Base-by-base conservation (phyloP, 2,888 invertebrate genomes). In the Nematopogon swammerdamellus region DNA sequence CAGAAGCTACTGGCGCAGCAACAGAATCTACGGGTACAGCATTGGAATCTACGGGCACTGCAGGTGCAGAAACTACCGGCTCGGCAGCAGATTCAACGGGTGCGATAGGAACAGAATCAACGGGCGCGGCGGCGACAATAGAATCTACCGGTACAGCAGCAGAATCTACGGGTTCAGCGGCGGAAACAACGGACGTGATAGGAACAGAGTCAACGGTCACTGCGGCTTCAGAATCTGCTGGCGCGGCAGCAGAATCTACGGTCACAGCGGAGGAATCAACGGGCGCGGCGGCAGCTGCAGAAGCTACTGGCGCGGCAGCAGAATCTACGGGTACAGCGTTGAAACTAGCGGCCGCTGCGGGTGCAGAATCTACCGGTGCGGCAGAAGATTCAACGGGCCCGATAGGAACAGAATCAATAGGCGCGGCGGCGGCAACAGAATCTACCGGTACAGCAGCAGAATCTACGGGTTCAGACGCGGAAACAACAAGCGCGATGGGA, bases 211-310 rank as follows among this genome's bases (percentile, higher is more conserved):
- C 44, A 4, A 17, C 44, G 44, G 44, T 14, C 16, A 5, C 44
- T 5, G 44, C 16, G 6, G 44, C 44, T 11, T n/a, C 44, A 43
- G 44, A n/a, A 43, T 4, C 44, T n/a, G 44, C 36, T 17, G 6
- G 18, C 29, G n/a, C 4, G 11, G 44, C 16, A 43, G 44, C 73
- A 17, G 55, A 56, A 20, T 4, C 36, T n/a, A 18, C 20, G 42
- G 20, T 19, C 3, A 20, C 20, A 18, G 17, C 50, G 11, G 18
- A 19, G 10, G 25, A n/a, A n/a, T n/a, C n/a, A n/a, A n/a, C n/a
- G n/a, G n/a, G n/a, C n/a, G n/a, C n/a, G n/a, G n/a, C n/a, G n/a
- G n/a, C n/a, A n/a, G n/a, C n/a, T n/a, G n/a, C n/a, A n/a, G n/a
- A n/a, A n/a, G n/a, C n/a, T n/a, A n/a, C n/a, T n/a, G n/a, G n/a